Conservation (phyloP, 1,140 invertebrate genomes). For the Tribolium castaneum region DNA sequence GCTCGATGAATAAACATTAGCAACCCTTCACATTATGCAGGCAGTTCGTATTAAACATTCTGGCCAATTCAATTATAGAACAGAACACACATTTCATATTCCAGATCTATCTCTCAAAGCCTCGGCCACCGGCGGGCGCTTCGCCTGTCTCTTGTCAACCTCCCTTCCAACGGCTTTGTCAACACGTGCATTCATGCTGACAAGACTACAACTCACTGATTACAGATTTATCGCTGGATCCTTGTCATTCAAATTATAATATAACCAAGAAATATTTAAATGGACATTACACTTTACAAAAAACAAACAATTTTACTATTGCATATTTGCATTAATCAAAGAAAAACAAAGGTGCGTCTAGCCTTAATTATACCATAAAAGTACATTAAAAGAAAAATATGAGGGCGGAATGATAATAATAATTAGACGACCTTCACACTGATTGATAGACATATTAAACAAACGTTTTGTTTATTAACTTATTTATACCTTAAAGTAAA, state of each 20-base stretch:
- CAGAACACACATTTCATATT: constrained; percentile 57
- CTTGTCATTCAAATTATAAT: constrained; percentile 18
- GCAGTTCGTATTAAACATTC: constrained; percentile 59
- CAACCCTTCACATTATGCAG: constrained; percentile 60
- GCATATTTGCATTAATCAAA: neutral
- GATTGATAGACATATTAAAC: too few relatives aligned
- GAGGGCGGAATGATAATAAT: too few relatives aligned
- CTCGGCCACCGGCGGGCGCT: constrained; percentile 34
- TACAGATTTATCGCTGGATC: constrained; percentile 31
- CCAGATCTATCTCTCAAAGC: constrained; percentile 51
- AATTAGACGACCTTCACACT: too few relatives aligned
- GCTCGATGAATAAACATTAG: constrained; percentile 60
- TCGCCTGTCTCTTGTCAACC: constrained; percentile 35
- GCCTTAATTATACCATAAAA: too few relatives aligned
- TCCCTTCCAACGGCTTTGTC: constrained; percentile 43
- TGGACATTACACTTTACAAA: too few relatives aligned
- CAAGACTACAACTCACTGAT: constrained; percentile 37
- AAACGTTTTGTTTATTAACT: too few relatives aligned
- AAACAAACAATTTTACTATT: too few relatives aligned
- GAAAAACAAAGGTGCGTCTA: too few relatives aligned
- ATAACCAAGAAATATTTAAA: too few relatives aligned
- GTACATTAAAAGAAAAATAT: too few relatives aligned
- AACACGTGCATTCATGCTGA: constrained; percentile 46
- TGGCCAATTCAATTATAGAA: constrained; percentile 61
- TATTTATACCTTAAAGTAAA: too few relatives aligned